A percentile compares a stretch with the other conserved stretches of the same genome.
These are phyloP conservation scores for Panurus biarmicus DNA, from an alignment of 2,113 vertebrate genomes.

Conservation along the genomic window DNA sequence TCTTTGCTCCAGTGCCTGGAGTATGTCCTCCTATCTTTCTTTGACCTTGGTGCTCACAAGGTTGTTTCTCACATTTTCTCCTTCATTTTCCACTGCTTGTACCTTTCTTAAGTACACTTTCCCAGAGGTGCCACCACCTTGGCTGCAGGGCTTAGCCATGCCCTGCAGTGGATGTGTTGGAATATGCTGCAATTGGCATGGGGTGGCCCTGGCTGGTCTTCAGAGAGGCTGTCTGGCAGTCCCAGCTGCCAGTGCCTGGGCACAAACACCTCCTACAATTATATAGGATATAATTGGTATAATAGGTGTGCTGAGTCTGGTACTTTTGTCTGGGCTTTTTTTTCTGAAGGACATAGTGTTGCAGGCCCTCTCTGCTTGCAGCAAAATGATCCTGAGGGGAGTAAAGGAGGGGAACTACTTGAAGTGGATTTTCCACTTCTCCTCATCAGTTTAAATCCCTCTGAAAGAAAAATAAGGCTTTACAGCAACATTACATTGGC, in stretches of 20 bases:
- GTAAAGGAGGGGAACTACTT: neutral
- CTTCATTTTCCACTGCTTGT: neutral
- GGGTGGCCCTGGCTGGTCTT: fast-evolving
- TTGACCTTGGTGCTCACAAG: neutral
- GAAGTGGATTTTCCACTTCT: neutral
- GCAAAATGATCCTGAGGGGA: neutral
- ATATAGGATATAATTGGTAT: neutral
- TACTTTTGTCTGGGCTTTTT: neutral
- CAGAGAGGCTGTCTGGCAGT: neutral
- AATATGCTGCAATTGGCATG: fast-evolving
- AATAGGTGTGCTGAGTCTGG: neutral
- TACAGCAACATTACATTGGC: neutral
- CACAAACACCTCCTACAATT: neutral
- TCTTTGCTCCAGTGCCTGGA: neutral
- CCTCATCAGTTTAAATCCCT: neutral
- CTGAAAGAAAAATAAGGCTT: neutral
- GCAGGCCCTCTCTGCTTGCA: neutral
- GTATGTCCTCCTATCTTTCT: neutral
- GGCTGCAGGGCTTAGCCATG: neutral
- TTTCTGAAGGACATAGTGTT: neutral
- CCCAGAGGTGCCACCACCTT: neutral
- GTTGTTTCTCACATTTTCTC: neutral
- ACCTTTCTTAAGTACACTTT: neutral
- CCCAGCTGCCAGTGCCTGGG: fast-evolving
- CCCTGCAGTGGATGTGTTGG: fast-evolving